These are phyloP conservation scores for Conopomorpha cramerella DNA, from an alignment of 1,140 invertebrate genomes.

Conservation along the genomic window DNA sequence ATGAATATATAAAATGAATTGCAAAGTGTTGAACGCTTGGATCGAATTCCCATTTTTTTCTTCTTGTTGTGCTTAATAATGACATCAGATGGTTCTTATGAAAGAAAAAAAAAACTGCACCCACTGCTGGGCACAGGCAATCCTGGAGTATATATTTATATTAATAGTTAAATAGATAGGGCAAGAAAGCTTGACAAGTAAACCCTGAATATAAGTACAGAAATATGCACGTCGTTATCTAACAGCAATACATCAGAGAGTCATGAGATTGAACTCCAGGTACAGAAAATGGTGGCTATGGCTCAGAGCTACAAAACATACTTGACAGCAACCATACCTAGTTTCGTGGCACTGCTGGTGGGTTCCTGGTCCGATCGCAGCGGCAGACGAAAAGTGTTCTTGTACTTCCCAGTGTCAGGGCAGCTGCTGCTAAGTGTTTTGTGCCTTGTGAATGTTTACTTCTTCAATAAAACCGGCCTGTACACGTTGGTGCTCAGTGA, in stretches of 20 bases:
- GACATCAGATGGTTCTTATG: too few species aligned
- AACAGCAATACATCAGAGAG: conserved; percentile 19
- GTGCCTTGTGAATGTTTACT: conserved; percentile 55
- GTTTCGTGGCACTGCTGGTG: conserved; percentile 66
- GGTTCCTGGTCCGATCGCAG: conserved; percentile 62
- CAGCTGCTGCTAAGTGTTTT: conserved; percentile 42
- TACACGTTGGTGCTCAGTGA: conserved; percentile 51
- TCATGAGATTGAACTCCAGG: conserved; percentile 31
- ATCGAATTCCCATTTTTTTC: too few species aligned
- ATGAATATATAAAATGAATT: too few species aligned
- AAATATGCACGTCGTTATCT: conserved; percentile 34
- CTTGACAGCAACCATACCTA: conserved; percentile 40
- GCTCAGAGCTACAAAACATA: conserved; percentile 28
- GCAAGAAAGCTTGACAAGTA: conserved; percentile 43
- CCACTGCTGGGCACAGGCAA: too few species aligned
- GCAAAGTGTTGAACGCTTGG: too few species aligned
- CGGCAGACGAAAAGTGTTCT: conserved; percentile 61
- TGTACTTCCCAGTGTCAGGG: conserved; percentile 46
- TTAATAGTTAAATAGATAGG: conserved; percentile 29
- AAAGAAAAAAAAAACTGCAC: too few species aligned
- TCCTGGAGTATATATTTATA: conserved; percentile 15
- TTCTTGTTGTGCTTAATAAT: too few species aligned
- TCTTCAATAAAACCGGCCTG: conserved; percentile 46
- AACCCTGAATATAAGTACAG: conserved; percentile 35
- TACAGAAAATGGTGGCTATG: conserved; percentile 23